Evolutionary conservation across 1,140 invertebrate genomes (phyloP).

Genomic region (Nixonia krombeini): DNA sequence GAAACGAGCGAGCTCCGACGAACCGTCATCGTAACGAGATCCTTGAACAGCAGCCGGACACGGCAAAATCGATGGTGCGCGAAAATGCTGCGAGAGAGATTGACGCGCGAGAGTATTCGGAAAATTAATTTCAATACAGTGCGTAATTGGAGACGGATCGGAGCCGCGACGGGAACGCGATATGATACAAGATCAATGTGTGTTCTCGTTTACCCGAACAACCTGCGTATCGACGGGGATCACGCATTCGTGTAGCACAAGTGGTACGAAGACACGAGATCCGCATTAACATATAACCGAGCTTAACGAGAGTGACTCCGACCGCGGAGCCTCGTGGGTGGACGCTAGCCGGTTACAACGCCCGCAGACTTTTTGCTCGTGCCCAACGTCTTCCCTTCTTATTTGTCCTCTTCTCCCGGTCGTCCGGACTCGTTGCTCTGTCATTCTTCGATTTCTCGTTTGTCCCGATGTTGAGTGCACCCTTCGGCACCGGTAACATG

Average conservation of each 20-base stretch:
- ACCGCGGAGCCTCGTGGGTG: conserved; percentile 45
- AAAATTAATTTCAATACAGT: too few species aligned
- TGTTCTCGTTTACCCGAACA: conserved; percentile 6
- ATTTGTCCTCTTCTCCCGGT: conserved; percentile 29
- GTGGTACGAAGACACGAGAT: conserved; percentile 33
- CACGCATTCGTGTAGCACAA: conserved; percentile 51
- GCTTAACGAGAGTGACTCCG: conserved; percentile 55
- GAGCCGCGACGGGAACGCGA: background rate
- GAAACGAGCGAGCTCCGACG: too few species aligned
- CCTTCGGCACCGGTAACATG: conserved; percentile 43
- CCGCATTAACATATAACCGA: conserved; percentile 61
- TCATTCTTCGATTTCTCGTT: conserved; percentile 50
- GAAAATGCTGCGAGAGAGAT: too few species aligned
- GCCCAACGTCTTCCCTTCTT: conserved; percentile 35
- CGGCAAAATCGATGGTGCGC: too few species aligned
- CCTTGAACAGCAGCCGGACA: too few species aligned
- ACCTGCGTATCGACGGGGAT: conserved; percentile 41
- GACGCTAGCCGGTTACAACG: conserved; percentile 32
- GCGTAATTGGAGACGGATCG: too few species aligned
- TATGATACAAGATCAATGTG: conserved; percentile 11
- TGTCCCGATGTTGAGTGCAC: conserved; percentile 39
- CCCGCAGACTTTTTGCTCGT: conserved; percentile 28
- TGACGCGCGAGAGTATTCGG: too few species aligned
- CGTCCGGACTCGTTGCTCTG: conserved; percentile 26
- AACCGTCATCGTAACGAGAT: too few species aligned